Conservation (phyloP, 2,113 vertebrate species). For the Notothenia coriiceps region DNA sequence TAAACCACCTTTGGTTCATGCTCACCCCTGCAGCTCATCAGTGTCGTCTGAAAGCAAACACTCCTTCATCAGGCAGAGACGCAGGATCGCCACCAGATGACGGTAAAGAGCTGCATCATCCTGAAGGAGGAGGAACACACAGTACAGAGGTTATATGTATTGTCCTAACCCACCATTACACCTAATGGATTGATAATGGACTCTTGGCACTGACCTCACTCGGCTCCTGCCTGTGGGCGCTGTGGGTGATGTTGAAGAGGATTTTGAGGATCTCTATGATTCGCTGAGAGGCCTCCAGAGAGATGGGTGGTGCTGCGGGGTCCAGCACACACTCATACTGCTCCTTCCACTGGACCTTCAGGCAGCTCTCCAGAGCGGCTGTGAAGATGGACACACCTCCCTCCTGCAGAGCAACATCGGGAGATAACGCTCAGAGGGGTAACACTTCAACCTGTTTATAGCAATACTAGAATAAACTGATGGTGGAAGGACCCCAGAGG, state of each 20-base stretch:
- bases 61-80: constrained; percentile 82
- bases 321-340: constrained; percentile 73
- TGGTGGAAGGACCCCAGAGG: background rate
- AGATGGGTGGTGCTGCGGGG: constrained; percentile 58
- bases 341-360: constrained; percentile 80
- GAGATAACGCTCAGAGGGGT: background rate
- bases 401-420: constrained; percentile 55
- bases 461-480: background rate
- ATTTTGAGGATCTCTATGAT: constrained; percentile 83
- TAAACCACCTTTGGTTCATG: background rate
- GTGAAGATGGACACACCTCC: constrained; percentile 79
- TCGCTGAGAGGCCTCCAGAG: constrained; percentile 77
- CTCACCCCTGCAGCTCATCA: constrained; percentile 85
- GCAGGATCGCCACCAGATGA: constrained; percentile 84
- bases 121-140: constrained; percentile 52
- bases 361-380: constrained; percentile 75
- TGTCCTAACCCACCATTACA: background rate
- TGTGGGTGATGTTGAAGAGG: constrained; percentile 84
- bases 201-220: constrained; percentile 72
- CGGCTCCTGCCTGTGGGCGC: constrained; percentile 76
- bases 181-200: background rate
- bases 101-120: constrained; percentile 83
- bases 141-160: background rate
- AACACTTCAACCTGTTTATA: background rate
- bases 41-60: constrained; percentile 77